Conservation (phyloP, 92 coral and sea anemone species). For the Blastomussa wellsi region DNA sequence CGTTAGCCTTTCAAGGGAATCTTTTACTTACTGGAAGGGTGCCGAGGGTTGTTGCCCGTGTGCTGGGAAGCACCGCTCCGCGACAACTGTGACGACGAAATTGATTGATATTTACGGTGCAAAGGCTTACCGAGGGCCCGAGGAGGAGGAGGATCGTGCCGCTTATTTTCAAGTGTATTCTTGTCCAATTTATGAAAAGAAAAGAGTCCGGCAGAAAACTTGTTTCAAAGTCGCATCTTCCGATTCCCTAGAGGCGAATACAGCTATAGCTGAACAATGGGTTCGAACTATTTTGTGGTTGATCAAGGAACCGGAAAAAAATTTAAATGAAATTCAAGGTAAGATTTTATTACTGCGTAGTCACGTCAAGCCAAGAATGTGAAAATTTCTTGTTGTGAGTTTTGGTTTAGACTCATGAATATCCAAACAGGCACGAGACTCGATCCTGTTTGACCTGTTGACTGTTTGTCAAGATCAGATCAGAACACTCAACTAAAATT, state of each 20-base stretch:
- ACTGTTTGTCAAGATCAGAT: no score
- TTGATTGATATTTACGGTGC: slow-evolving; percentile 77
- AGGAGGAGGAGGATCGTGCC: slow-evolving; percentile 43
- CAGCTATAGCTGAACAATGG: slow-evolving; percentile 73
- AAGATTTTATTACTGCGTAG: slow-evolving; percentile 15
- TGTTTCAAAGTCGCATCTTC: slow-evolving; percentile 71
- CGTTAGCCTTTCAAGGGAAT: slow-evolving; percentile 51
- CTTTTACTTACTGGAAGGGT: not conserved
- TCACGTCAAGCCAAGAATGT: not conserved
- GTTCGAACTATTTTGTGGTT: slow-evolving; percentile 84
- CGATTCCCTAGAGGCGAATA: slow-evolving; percentile 56
- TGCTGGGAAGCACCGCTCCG: slow-evolving; percentile 14
- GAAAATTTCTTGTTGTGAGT: not conserved
- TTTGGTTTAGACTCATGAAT: no score
- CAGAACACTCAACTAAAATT: no score
- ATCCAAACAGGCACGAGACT: no score
- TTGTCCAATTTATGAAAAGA: slow-evolving; percentile 59
- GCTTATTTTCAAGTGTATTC: slow-evolving; percentile 75
- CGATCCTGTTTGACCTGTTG: no score
- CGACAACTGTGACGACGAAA: not conserved
- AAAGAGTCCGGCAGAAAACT: slow-evolving; percentile 46
- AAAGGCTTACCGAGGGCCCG: slow-evolving; percentile 60
- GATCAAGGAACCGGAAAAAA: slow-evolving; percentile 51
- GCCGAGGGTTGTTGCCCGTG: slow-evolving; percentile 7
- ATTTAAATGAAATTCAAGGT: slow-evolving; percentile 65